These are phyloP conservation scores for Oligia fasciuncula DNA, from an alignment of 2,888 invertebrate genomes.

Conservation along the genomic window DNA sequence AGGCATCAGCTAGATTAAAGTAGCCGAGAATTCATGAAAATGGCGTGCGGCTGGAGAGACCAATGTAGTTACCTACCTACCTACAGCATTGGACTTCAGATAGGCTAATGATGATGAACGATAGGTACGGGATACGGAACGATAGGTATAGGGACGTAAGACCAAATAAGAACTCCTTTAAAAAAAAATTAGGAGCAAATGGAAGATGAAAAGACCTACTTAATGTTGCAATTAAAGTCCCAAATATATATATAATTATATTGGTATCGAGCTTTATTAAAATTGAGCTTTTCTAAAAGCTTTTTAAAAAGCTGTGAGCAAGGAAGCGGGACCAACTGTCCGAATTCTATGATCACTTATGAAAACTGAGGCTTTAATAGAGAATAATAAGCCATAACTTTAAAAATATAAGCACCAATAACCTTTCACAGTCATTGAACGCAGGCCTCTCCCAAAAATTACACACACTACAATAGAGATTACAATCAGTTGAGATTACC, in stretches of 20 bases:
- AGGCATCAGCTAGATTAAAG: not conserved
- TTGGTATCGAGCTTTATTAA: too few relatives aligned
- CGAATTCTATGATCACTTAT: not conserved
- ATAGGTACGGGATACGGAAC: too few relatives aligned
- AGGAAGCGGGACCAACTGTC: not conserved
- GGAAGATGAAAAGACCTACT: not conserved
- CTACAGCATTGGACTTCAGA: not conserved
- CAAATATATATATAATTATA: too few relatives aligned
- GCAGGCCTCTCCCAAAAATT: not conserved
- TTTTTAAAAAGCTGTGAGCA: not conserved
- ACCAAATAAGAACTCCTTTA: not conserved
- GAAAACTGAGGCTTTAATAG: not conserved
- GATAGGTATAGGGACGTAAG: not conserved
- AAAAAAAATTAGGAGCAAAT: not conserved
- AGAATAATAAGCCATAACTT: not conserved
- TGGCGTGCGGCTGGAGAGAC: not conserved
- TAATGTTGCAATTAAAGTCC: not conserved
- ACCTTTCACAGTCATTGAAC: conserved; percentile 17
- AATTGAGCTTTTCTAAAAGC: too few relatives aligned
- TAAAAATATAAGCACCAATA: not conserved
- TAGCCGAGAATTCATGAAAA: not conserved
- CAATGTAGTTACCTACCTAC: not conserved
- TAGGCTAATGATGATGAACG: too few relatives aligned
- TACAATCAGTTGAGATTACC: conserved; percentile 36
- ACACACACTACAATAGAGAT: conserved; percentile 28